Base-by-base conservation (phyloP, 1,140 invertebrate species). In the Drosophila auraria region DNA sequence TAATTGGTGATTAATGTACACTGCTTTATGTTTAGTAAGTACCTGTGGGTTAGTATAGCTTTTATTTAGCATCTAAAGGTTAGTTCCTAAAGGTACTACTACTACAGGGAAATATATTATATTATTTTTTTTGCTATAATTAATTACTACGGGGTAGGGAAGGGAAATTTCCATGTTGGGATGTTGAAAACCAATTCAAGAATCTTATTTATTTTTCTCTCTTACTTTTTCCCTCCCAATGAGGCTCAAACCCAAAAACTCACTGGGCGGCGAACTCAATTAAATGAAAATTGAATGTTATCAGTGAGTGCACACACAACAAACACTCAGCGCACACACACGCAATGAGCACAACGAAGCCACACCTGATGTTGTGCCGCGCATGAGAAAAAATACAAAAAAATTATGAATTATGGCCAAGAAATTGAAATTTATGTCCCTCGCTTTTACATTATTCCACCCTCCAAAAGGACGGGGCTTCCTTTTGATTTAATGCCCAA, bases 371-470 rank as follows among this genome's bases (percentile, higher is more conserved):
- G 62, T 57, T 54, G 33, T 38, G 17, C 59, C 14, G 8, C 30
- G 36, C 59, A 50, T 33, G 15, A 36, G 49, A 33, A 47, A 49
- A 25, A 15, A 45, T 8, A 20, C 5, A 14, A 30, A 59, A 60
- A 61, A 27, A 61, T 44, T 63, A 58, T 68, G 57, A 68, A 68
- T 44, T 68, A 68, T 61, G 64, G 33, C 44, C 64, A 38, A 61
- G 45, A 68, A 68, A 68, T 68, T 68, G 64, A 68, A 68, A 68
- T 68, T 68, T 68, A 68, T 68, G 64, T 50, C 56, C 27, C 54
- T 38, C 50, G 17, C 25, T 62, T 53, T 54, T 27, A 17, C 9
- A 61, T 50, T 62, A 50, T 51, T 36, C 3, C 17, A 11, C 36
- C 36, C 8, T 12, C 3, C n/a, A 4, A n/a, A 8, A 5, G 12